A percentile compares a stretch with the other conserved stretches of the same genome.
Conservation (phyloP, 2,113 vertebrate species). For the Tretioscincus oriximinensis region DNA sequence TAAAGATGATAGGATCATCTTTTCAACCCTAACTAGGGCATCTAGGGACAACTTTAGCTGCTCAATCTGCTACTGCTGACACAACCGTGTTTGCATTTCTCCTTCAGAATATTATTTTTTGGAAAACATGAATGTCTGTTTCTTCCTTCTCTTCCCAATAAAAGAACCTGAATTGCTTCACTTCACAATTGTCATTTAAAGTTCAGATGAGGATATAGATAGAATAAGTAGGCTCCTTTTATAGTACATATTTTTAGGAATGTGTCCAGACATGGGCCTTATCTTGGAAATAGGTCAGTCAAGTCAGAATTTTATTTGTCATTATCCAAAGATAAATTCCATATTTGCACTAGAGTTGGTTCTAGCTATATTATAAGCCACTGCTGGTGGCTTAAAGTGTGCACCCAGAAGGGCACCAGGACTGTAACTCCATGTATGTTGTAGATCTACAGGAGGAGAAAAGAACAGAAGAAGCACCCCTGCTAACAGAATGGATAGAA, state of each 20-base stretch:
- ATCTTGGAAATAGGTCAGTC: too few relatives aligned
- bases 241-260: not conserved
- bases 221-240: not conserved
- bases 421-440: too few relatives aligned
- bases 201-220: not conserved
- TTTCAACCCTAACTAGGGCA: not conserved
- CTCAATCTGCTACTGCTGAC: not conserved
- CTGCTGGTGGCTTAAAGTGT: too few relatives aligned
- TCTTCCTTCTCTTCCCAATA: not conserved
- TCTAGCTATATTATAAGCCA: too few relatives aligned
- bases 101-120: constrained; percentile 1
- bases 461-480: too few relatives aligned
- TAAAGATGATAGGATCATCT: not conserved
- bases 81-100: not conserved
- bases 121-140: not conserved
- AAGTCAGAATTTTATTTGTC: too few relatives aligned
- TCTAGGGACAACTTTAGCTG: constrained; percentile 5
- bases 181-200: not conserved
- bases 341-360: too few relatives aligned
- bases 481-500: too few relatives aligned
- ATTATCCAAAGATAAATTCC: not conserved
- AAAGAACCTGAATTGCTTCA: not conserved
- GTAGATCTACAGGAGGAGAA: too few relatives aligned
- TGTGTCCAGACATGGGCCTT: too few relatives aligned
- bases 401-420: too few relatives aligned